These are phyloP conservation scores for Drosophila pullipes DNA, from an alignment of 2,888 invertebrate genomes.

Conservation along the genomic window DNA sequence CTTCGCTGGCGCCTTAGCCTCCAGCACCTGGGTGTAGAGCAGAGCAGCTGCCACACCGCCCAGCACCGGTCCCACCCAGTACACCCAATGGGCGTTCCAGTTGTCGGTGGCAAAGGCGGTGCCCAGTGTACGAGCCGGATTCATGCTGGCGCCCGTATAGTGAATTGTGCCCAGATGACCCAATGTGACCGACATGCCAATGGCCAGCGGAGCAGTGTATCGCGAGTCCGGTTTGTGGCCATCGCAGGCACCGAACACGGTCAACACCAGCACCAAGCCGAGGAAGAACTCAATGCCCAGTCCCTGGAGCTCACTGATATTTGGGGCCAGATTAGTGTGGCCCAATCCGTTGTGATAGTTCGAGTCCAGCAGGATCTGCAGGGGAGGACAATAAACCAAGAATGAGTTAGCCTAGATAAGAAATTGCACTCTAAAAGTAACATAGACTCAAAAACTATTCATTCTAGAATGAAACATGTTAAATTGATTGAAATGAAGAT, in stretches of 20 bases:
- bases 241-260: slow-evolving; percentile 92
- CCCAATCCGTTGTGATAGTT: slow-evolving; percentile 88
- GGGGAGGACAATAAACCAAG: slow-evolving; percentile 12
- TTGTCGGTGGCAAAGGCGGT: slow-evolving; percentile 91
- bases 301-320: slow-evolving; percentile 91
- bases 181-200: slow-evolving; percentile 93
- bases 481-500: not conserved
- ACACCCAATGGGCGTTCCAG: slow-evolving; percentile 95
- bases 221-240: slow-evolving; percentile 88
- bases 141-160: slow-evolving; percentile 96
- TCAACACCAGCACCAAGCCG: slow-evolving; percentile 94
- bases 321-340: slow-evolving; percentile 88
- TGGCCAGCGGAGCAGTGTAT: slow-evolving; percentile 93
- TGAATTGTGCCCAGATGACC: slow-evolving; percentile 94
- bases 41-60: slow-evolving; percentile 92
- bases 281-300: slow-evolving; percentile 96
- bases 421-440: no score
- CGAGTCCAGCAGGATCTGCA: slow-evolving; percentile 89
- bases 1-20: slow-evolving; percentile 73
- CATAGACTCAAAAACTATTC: not conserved
- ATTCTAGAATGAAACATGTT: not conserved
- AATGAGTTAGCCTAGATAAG: not conserved
- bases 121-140: slow-evolving; percentile 95
- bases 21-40: slow-evolving; percentile 88
- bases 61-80: slow-evolving; percentile 94